Evolutionary conservation across 2,797 vertebrate genomes (phyloP), one percentile per base, ranked within the genome.

Genomic region (Takifugu ocellatus): DNA sequence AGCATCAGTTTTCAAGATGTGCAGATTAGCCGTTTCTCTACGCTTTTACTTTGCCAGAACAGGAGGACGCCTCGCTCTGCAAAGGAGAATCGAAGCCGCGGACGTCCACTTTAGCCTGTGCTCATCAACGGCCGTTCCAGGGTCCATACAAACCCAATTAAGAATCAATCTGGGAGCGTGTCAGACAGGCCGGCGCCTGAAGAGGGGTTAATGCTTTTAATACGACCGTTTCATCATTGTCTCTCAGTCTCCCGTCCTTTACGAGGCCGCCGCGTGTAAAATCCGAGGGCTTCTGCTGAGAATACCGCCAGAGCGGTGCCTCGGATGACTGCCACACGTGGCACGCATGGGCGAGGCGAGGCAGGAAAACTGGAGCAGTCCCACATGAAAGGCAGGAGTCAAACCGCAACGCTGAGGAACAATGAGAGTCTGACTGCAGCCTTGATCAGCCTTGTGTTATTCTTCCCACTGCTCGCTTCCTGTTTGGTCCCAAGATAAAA

Each of bases 91-190:
- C 36, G 63, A 74, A 84, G 78, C 75, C 59, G 77, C 70, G 68
- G 84, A 84, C 77, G 88, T 84, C 83, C 85, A 82, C 84, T 84
- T 74, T 79, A 85, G 82, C 79, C 77, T 66, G 79, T 17, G 81
- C 88, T 84, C 86, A 83, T 89, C 85, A 87, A 87, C 88, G 85
- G 86, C 83, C 81, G 85, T 84, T 86, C 78, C 84, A 77, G 72
- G 87, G 88, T 92, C 91, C 87, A 92, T 92, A 84, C 90, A 91
- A 91, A 92, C 88, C 84, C 72, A 84, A 92, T 92, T 91, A 91
- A 85, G 89, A 90, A 90, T 91, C 90, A 92, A 91, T 92, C 90
- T 92, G 80, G 89, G 87, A 79, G 84, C 87, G 85, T 91, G 90
- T 91, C 88, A 92, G 91, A 91, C 91, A 83, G 89, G 72, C 91